Evolutionary conservation across 2,797 vertebrate genomes (phyloP), one percentile per base, ranked within the genome.

Genomic region (Tiaroga cobitis): DNA sequence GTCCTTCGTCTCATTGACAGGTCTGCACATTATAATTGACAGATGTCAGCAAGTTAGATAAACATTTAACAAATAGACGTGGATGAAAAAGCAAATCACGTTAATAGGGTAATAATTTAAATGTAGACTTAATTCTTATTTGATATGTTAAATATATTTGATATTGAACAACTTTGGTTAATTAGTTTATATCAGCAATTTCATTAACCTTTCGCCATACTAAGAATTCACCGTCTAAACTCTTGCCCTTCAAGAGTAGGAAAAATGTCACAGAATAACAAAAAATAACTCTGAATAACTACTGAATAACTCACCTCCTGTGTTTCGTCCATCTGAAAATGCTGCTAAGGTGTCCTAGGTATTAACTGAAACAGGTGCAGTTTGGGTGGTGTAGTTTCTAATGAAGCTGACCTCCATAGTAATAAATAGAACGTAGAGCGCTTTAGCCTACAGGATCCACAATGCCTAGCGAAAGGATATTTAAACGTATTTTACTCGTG

Each of bases 341-440:
- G 10, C 61, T 63, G 29, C 8, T 37, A 32, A 26, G 15, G 77
- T 32, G 72, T 41, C 37, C 13, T 18, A 65, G 59, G 79, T 10
- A 67, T 84, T 84, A 82, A 67, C 70, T 19, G 29, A 74, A 41
- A 43, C 76, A 13, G 21, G 9, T 7, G 32, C 21, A 11, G 46
- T 21, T 34, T 61, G 94, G 94, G 91, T 91, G 87, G 82, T 95
- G 95, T 94, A 95, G 95, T 96, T 90, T 85, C 69, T 26, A 11
- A 7, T 0, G 4, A 39, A 9, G 0, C 0, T 4, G 59, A 29
- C 0, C 3, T 8, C 2, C 0, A 0, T 3, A 3, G 6, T 0
- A 8, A 11, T 0, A 0, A 29, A 68, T 8, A 18, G 19, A 61
- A 76, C 19, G 21, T 13, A 34, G 11, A 1, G 3, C 4, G 49